Percentiles rank a stretch among this genome's conserved stretches.
These are phyloP conservation scores for Pantherophis guttatus DNA, from an alignment of 2,113 vertebrate genomes.

Conservation along the genomic window DNA sequence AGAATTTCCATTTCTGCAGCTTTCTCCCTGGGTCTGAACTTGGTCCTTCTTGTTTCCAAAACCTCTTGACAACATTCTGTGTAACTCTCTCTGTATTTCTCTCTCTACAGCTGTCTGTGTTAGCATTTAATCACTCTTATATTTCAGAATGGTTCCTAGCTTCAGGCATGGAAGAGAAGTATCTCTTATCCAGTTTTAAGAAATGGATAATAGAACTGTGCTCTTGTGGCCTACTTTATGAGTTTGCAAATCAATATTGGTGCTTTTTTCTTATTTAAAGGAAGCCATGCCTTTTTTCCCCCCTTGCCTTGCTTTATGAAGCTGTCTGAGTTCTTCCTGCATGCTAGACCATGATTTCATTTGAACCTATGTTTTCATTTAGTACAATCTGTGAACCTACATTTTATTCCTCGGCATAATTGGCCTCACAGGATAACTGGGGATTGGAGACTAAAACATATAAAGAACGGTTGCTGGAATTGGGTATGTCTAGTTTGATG, in stretches of 20 bases:
- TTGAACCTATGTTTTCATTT: neutral
- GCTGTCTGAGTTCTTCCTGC: neutral
- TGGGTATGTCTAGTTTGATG: too few relatives aligned
- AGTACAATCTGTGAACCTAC: neutral
- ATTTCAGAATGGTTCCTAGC: neutral
- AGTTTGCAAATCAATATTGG: neutral
- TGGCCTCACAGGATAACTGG: neutral
- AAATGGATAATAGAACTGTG: neutral
- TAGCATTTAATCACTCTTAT: constrained; percentile 3
- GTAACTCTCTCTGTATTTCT: rapidly evolving
- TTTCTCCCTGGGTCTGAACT: rapidly evolving
- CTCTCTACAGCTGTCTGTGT: neutral
- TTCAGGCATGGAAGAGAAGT: constrained; percentile 10
- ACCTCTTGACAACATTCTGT: constrained; percentile 3
- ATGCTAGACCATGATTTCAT: neutral
- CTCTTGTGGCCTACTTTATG: neutral
- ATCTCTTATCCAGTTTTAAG: neutral
- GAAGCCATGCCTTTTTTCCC: neutral
- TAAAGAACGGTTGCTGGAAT: too few relatives aligned
- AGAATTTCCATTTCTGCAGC: neutral
- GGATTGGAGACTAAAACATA: too few relatives aligned
- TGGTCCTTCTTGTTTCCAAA: neutral
- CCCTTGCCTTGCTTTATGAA: neutral
- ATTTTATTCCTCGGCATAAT: neutral
- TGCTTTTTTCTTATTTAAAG: neutral